A percentile compares a stretch with the other conserved stretches of the same genome.
Conservation (phyloP, 2,888 invertebrate genomes). For the Acleris emargana region DNA sequence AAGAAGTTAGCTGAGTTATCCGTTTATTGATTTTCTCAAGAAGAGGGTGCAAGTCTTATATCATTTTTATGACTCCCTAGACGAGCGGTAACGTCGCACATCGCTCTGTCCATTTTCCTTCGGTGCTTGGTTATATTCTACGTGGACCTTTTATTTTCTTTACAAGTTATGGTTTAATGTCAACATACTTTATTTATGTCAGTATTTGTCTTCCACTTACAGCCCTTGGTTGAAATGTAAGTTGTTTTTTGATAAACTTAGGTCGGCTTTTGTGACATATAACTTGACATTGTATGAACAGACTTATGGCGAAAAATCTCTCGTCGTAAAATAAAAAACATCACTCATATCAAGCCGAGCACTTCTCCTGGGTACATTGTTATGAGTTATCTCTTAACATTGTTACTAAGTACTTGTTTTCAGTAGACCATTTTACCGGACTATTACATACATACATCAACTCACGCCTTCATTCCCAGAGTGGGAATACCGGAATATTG, state of each 20-base stretch:
- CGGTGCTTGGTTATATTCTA: constrained; percentile 34
- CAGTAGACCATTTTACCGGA: too few relatives aligned
- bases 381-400: too few relatives aligned
- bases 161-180: constrained; percentile 8
- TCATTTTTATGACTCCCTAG: constrained; percentile 71
- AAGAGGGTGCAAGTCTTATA: constrained; percentile 62
- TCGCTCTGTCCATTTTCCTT: constrained; percentile 58
- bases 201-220: not conserved
- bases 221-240: not conserved
- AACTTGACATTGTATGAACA: too few relatives aligned
- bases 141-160: constrained; percentile 19
- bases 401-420: too few relatives aligned
- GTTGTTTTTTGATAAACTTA: not conserved
- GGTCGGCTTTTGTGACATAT: too few relatives aligned
- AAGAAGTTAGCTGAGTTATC: constrained; percentile 62
- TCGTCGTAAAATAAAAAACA: too few relatives aligned
- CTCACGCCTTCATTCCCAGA: too few relatives aligned
- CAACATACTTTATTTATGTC: not conserved
- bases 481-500: too few relatives aligned
- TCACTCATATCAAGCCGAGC: too few relatives aligned
- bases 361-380: too few relatives aligned
- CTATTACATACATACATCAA: too few relatives aligned
- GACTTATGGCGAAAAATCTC: too few relatives aligned
- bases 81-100: constrained; percentile 56
- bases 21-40: constrained; percentile 63